Percentiles rank a stretch among this genome's conserved stretches.
Evolutionary conservation across 2,113 vertebrate species (phyloP).

Genomic region (Cercocebus atys): DNA sequence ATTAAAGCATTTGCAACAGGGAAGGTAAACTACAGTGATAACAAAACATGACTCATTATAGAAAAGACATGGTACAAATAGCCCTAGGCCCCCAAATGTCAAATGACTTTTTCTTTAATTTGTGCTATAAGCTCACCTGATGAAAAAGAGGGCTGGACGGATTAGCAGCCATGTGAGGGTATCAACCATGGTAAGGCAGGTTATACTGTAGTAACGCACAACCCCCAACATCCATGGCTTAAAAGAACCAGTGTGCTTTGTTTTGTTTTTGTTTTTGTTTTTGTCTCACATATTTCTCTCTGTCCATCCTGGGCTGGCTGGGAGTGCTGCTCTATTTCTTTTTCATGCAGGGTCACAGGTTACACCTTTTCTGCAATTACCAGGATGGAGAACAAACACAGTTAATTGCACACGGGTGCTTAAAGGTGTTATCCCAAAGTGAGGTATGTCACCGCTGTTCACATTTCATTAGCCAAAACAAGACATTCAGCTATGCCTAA

Average conservation of each 20-base stretch:
- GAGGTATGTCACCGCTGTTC: conserved; percentile 9
- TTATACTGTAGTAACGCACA: background rate
- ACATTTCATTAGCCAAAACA: background rate
- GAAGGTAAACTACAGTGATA: background rate
- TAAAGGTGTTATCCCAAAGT: background rate
- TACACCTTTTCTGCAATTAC: background rate
- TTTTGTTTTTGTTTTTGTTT: background rate
- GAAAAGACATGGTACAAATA: background rate
- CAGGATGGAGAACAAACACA: background rate
- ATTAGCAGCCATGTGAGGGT: background rate
- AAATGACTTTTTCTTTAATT: background rate
- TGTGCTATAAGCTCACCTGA: background rate
- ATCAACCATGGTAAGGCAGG: background rate
- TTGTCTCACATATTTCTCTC: background rate
- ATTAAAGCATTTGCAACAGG: background rate
- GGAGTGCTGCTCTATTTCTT: background rate
- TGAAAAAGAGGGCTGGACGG: background rate
- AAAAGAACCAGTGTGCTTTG: background rate
- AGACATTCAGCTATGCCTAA: background rate
- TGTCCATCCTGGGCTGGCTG: too few species aligned
- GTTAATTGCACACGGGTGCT: background rate
- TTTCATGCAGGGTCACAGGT: background rate
- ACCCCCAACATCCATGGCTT: background rate
- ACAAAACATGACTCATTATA: background rate
- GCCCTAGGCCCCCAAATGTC: fast-evolving